phyloP scores from a whole-genome alignment of 2,113 vertebrate genomes.

The Pomatostomus ruficeps region DNA sequence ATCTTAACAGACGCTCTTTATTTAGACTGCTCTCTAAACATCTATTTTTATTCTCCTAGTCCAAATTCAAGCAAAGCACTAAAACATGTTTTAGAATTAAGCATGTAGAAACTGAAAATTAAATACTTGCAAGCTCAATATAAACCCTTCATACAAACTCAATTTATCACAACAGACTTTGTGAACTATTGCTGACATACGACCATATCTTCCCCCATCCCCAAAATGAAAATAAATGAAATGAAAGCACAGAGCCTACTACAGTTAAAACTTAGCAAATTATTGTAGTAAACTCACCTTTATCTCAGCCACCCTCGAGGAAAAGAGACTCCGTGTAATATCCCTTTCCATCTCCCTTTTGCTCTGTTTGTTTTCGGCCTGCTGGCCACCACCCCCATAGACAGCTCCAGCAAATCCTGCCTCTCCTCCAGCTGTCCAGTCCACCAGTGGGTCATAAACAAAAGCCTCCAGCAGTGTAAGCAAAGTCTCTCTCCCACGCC shows the following conservation, averaged over 20 bases:
- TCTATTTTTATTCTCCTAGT: background rate
- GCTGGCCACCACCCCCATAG: slow-evolving; percentile 95
- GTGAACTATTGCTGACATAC: background rate
- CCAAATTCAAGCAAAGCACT: background rate
- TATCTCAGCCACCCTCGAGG: slow-evolving; percentile 95
- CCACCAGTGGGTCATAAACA: slow-evolving; percentile 96
- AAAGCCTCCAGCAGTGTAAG: slow-evolving; percentile 94
- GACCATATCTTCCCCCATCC: background rate
- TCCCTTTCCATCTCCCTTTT: slow-evolving; percentile 98
- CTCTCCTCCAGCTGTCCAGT: slow-evolving; percentile 97
- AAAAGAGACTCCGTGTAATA: slow-evolving; percentile 96
- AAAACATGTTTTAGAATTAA: background rate
- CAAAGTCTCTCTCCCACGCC: slow-evolving; percentile 92
- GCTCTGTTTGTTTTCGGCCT: slow-evolving; percentile 95
- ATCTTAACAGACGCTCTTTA: background rate
- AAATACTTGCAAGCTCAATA: background rate
- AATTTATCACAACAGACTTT: background rate
- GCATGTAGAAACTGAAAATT: background rate
- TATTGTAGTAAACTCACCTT: slow-evolving; percentile 74
- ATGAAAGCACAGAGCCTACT: background rate
- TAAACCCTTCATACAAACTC: background rate
- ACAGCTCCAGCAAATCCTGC: slow-evolving; percentile 96
- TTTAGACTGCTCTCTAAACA: background rate
- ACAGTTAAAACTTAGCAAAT: background rate
- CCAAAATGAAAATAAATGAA: background rate